Evolutionary conservation across 2,797 vertebrate species (phyloP).

Genomic region (Leuciscus waleckii): DNA sequence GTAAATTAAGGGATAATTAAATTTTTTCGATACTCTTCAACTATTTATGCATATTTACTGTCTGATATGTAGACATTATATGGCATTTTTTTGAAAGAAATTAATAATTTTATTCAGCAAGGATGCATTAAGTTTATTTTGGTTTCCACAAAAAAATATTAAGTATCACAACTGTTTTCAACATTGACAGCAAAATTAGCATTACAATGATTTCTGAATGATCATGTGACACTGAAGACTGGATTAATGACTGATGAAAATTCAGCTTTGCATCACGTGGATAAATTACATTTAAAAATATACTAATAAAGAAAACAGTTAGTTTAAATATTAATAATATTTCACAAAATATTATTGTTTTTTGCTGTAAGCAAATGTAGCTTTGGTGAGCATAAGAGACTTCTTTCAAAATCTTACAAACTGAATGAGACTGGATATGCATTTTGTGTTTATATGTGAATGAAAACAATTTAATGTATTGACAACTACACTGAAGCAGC

Average conservation of each 20-base stretch:
- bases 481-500: background rate
- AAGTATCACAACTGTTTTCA: background rate
- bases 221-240: background rate
- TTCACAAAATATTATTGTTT: background rate
- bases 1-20: too few relatives aligned
- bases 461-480: background rate
- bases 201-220: background rate
- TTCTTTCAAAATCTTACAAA: background rate
- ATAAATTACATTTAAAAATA: background rate
- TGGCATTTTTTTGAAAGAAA: background rate
- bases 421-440: background rate
- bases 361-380: background rate
- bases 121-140: background rate
- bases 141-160: background rate
- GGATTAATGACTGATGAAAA: background rate
- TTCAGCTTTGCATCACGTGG: background rate
- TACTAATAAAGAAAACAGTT: background rate
- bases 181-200: background rate
- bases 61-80: background rate
- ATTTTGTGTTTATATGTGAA: background rate
- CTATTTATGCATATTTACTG: background rate
- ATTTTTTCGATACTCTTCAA: too few relatives aligned
- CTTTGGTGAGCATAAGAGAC: background rate
- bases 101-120: background rate
- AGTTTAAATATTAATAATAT: background rate